A percentile compares a stretch with the other conserved stretches of the same genome.
Conservation (phyloP, 2,888 invertebrate species). For the Drosophila borborema region DNA sequence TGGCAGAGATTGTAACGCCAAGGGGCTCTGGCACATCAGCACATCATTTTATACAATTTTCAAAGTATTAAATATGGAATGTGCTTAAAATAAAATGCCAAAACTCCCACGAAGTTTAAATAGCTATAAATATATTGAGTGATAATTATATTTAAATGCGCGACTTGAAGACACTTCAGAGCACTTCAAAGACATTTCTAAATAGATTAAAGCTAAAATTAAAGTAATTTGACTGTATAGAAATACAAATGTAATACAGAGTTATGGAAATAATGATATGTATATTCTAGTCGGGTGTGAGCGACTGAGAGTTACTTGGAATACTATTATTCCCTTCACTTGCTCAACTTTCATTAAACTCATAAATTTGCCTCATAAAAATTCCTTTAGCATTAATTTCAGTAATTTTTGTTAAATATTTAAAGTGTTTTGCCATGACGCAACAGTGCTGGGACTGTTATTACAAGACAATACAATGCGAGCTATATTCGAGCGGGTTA, state of each 20-base stretch:
- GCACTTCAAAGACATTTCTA: neutral
- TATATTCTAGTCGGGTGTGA: too few relatives aligned
- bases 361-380: neutral
- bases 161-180: neutral
- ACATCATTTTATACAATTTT: constrained; percentile 3
- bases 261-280: too few relatives aligned
- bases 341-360: neutral
- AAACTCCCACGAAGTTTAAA: neutral
- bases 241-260: neutral
- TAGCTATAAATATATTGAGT: neutral
- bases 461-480: constrained; percentile 10
- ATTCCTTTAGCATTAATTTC: neutral
- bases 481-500: constrained; percentile 24
- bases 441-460: constrained; percentile 11
- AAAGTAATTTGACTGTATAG: neutral
- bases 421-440: constrained; percentile 15
- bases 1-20: constrained; percentile 27
- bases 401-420: constrained; percentile 1
- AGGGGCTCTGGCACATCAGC: constrained; percentile 10
- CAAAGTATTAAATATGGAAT: constrained; percentile 1
- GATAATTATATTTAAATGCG: neutral
- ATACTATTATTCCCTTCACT: too few relatives aligned
- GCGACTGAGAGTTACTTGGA: too few relatives aligned
- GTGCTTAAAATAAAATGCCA: neutral
- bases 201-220: neutral